Percentiles rank a stretch among this genome's conserved stretches.
phyloP scores from a whole-genome alignment of 2,888 invertebrate species.

The Rhagonycha fulva region DNA sequence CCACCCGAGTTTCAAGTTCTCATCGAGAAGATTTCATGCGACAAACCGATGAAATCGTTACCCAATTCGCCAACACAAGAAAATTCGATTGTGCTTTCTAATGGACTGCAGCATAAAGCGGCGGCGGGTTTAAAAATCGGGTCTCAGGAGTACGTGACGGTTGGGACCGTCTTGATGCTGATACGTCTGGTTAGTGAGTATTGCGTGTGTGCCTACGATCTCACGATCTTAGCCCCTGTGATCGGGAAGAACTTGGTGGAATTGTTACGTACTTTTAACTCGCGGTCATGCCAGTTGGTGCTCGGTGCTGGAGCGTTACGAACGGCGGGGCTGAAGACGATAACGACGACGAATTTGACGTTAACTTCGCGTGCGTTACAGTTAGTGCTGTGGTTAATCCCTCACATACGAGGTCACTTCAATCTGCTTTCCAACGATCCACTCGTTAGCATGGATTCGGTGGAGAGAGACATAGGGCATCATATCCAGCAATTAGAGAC shows the following conservation, averaged over 20 bases:
- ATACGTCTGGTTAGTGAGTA: constrained; percentile 92
- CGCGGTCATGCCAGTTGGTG: constrained; percentile 89
- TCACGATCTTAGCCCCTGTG: constrained; percentile 79
- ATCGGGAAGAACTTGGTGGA: constrained; percentile 87
- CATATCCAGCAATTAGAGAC: constrained; percentile 92
- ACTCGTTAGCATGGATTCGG: constrained; percentile 66
- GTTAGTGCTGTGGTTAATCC: constrained; percentile 78
- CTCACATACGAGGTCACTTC: constrained; percentile 72
- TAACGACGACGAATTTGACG: constrained; percentile 92
- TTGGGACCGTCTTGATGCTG: constrained; percentile 83
- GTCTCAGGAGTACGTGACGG: constrained; percentile 70
- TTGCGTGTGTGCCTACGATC: constrained; percentile 77
- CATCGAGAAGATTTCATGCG: constrained; percentile 65
- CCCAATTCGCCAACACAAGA: constrained; percentile 48
- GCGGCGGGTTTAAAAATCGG: constrained; percentile 42
- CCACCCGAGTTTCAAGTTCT: constrained; percentile 87
- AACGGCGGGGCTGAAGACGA: constrained; percentile 91
- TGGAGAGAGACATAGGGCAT: constrained; percentile 79
- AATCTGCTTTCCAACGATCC: constrained; percentile 62
- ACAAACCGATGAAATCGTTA: constrained; percentile 51
- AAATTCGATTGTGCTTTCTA: constrained; percentile 12
- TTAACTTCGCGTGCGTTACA: constrained; percentile 83
- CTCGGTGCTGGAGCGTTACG: constrained; percentile 96
- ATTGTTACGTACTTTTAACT: constrained; percentile 84
- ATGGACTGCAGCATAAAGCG: constrained; percentile 36